Evolutionary conservation across 2,888 invertebrate species (phyloP).

Genomic region (Cecidostiba fungosa): DNA sequence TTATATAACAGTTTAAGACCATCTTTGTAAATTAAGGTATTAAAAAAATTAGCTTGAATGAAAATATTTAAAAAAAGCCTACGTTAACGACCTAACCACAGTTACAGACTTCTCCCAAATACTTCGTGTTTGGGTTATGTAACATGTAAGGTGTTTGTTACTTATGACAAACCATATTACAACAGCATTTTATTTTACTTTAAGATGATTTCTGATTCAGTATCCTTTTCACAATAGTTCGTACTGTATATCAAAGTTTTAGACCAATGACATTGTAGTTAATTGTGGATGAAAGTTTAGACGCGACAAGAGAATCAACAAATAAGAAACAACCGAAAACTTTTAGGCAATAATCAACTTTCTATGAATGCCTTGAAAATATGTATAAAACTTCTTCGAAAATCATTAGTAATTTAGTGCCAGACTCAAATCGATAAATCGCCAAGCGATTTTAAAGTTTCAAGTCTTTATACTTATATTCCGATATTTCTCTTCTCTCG

Average conservation of each 20-base stretch:
- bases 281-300: not conserved
- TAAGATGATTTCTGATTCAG: not conserved
- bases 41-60: conserved; percentile 22
- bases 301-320: not conserved
- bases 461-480: not conserved
- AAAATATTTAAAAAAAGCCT: conserved; percentile 29
- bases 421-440: conserved; percentile 3
- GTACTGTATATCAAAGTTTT: not conserved
- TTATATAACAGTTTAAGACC: conserved; percentile 25
- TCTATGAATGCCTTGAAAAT: conserved; percentile 46
- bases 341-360: conserved; percentile 42
- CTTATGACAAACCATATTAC: not conserved
- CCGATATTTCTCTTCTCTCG: conserved; percentile 8
- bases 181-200: not conserved
- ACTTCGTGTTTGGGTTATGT: not conserved
- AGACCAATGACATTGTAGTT: not conserved
- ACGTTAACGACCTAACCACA: not conserved
- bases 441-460: conserved; percentile 25
- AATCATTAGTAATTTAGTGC: conserved; percentile 1
- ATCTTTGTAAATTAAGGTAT: conserved; percentile 32
- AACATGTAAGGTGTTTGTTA: not conserved
- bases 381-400: not conserved
- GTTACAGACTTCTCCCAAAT: not conserved
- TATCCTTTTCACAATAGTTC: not conserved
- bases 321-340: conserved; percentile 6